Evolutionary conservation across 2,888 invertebrate species (phyloP), one percentile per base, ranked within the genome.

Genomic region (Drosophila recens): DNA sequence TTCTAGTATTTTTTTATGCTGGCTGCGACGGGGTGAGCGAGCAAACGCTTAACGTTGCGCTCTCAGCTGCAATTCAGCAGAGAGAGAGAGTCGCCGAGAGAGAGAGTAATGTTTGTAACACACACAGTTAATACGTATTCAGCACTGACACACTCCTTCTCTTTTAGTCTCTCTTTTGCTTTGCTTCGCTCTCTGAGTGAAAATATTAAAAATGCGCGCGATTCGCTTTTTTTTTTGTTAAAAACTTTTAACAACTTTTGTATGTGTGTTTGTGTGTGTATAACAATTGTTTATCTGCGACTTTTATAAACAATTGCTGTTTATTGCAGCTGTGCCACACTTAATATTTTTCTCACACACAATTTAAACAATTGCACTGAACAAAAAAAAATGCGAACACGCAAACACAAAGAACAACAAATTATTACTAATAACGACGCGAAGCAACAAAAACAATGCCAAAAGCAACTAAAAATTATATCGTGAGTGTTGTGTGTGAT

Each of bases 141-240:
- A 80, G 79, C 79, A 23, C 45, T 13, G 43, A 40, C 51, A 68
- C 54, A 13, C 45, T 45, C 36, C 52, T 58, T 58, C 59, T 62
- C 56, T 57, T 57, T 36, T n/a, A 34, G 10, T 43, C 52, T 43
- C 59, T 59, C 49, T 48, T 58, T 52, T 30, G 8, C 30, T 30
- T 30, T 30, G 30, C 30, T 30, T 30, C 30, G 30, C 30, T 30
- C 45, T 48, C 66, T 67, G 73, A 72, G 81, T 80, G 89, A 89
- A 88, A 89, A 87, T 79, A 67, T 88, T 65, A 67, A 79, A 87
- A 84, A 90, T 76, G 88, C 83, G 83, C 83, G 90, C 83, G 82
- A 79, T 70, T 67, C 77, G 75, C 59, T 88, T 78, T 81, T 64
- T 23, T 23, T 23, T 27, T 79, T 79, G 67, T 74, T 75, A 48